phyloP scores from a whole-genome alignment of 2,113 vertebrate genomes.

The Noctilio leporinus region DNA sequence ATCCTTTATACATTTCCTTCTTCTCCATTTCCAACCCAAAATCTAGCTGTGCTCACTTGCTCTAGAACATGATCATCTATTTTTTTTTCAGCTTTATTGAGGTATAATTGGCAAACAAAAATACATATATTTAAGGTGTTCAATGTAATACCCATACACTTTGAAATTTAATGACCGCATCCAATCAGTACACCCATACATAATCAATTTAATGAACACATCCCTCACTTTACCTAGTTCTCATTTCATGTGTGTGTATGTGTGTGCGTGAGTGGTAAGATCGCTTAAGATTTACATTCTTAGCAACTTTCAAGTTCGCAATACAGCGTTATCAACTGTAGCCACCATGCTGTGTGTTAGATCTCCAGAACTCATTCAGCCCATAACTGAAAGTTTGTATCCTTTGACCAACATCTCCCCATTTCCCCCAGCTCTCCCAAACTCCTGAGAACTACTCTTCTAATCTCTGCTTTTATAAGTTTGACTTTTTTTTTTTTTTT shows the following conservation, averaged over 20 bases:
- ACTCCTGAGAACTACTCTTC: not conserved
- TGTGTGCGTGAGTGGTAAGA: not conserved
- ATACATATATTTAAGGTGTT: not conserved
- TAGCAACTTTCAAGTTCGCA: not conserved
- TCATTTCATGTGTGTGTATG: no score
- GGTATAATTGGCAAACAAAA: not conserved
- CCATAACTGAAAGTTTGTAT: not conserved
- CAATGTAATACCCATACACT: not conserved
- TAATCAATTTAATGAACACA: not conserved
- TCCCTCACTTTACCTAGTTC: not conserved
- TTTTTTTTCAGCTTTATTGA: not conserved
- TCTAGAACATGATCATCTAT: not conserved
- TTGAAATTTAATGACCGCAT: not conserved
- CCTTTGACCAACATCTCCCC: not conserved
- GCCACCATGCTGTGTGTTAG: not conserved
- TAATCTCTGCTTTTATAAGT: not conserved
- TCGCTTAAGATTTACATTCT: not conserved
- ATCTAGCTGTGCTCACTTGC: not conserved
- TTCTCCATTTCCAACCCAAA: not conserved
- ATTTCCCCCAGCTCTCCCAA: not conserved
- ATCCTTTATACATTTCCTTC: not conserved
- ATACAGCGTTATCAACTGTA: not conserved
- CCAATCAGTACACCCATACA: not conserved
- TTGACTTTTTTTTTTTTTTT: not conserved
- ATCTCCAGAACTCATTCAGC: not conserved